These are phyloP conservation scores for Artemisiospiza belli DNA, from an alignment of 2,113 vertebrate genomes.

Conservation along the genomic window DNA sequence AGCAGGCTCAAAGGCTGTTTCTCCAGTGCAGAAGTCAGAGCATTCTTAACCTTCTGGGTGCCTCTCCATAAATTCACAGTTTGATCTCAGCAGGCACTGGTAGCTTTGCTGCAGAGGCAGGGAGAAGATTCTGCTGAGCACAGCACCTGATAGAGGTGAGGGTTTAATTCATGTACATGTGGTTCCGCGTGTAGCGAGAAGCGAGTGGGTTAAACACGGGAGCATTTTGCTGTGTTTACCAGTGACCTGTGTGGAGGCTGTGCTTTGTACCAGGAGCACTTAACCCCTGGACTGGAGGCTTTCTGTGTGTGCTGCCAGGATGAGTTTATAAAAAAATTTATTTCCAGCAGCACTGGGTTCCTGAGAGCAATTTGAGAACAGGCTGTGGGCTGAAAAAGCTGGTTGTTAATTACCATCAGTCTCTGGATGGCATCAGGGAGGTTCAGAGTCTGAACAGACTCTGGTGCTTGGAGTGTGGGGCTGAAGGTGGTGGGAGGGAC, in stretches of 20 bases:
- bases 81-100: not conserved
- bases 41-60: not conserved
- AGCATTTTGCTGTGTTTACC: not conserved
- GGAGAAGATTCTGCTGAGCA: not conserved
- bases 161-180: fast-evolving
- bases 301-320: not conserved
- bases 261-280: not conserved
- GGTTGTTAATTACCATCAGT: not conserved
- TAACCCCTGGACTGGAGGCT: not conserved
- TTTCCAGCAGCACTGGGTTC: not conserved
- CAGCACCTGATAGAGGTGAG: not conserved
- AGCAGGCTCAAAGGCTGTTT: not conserved
- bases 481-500: not conserved
- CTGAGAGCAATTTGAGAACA: not conserved
- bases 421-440: not conserved
- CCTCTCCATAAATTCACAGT: not conserved
- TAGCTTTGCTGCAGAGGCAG: not conserved
- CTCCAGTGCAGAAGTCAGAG: not conserved
- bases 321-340: not conserved
- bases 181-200: not conserved
- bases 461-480: not conserved
- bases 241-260: not conserved
- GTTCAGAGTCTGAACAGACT: not conserved
- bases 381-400: not conserved
- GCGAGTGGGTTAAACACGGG: not conserved